Base-by-base conservation (phyloP, 2,888 invertebrate genomes). In the Archaeoteleia sp. region DNA sequence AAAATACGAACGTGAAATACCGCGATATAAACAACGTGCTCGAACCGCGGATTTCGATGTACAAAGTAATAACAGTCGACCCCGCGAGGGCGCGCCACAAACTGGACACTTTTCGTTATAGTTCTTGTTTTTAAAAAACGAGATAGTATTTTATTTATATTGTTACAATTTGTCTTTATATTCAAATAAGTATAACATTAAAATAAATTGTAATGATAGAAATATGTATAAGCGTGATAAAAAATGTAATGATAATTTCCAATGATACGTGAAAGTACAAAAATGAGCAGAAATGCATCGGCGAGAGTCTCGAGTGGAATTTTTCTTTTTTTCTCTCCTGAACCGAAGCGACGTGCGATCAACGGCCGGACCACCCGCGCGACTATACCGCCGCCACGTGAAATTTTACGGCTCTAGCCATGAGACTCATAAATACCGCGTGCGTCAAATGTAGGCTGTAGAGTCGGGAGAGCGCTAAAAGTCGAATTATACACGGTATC, bases 351-450 rank as follows among this genome's bases (percentile, higher is more conserved):
- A 61, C 61, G 46, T 43, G 46, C 67, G 67, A 67, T 67, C 51
- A 57, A 49, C 67, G 49, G 49, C 43, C 60, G 54, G 67, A 67
- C 67, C 61, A 67, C 67, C 67, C 67, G 55, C 67, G 49, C 60
- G 66, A 46, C 39, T 29, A 15, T 35, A 54, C 62, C 46, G 42
- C 55, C 61, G 67, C 20, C 61, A 67, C 67, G 67, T 67, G 61
- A 67, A 66, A 67, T 61, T 67, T 60, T 61, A 67, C 67, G 67
- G 57, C 61, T 60, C 67, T 62, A 61, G 54, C 20, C 67, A 55
- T 49, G 61, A 57, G 62, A 43, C 61, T 53, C 61, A 53, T 67
- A 67, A 67, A 67, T 67, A 67, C 67, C 53, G 40, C 27, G 25
- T 45, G 55, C 67, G 61, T 61, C 53, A 60, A 67, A 67, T 67